Evolutionary conservation across 2,888 invertebrate genomes (phyloP).

Genomic region (Himalopsyche tibetana): DNA sequence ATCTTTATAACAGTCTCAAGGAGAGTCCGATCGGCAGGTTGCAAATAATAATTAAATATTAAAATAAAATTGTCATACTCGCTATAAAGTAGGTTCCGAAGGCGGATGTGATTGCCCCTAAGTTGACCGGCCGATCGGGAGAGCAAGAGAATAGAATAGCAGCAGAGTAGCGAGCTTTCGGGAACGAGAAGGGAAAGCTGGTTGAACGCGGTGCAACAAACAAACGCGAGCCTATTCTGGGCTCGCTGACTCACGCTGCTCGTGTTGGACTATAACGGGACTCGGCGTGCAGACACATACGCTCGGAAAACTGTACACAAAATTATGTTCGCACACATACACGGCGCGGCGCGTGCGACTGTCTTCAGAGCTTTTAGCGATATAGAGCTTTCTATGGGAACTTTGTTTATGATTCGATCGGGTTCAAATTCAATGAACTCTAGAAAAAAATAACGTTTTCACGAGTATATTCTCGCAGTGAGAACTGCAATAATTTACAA

Average conservation of each 20-base stretch:
- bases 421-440: slow-evolving; percentile 19
- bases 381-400: neutral
- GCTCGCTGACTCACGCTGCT: slow-evolving; percentile 74
- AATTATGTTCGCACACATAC: slow-evolving; percentile 57
- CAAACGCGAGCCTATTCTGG: slow-evolving; percentile 74
- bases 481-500: too few relatives aligned
- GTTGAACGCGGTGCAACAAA: slow-evolving; percentile 74
- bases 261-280: slow-evolving; percentile 70
- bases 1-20: neutral
- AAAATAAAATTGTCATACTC: neutral
- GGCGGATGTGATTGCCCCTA: slow-evolving; percentile 59
- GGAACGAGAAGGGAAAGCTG: slow-evolving; percentile 19
- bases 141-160: slow-evolving; percentile 36
- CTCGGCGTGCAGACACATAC: slow-evolving; percentile 68
- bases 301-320: slow-evolving; percentile 73
- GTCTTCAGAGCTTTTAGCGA: slow-evolving; percentile 61
- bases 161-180: slow-evolving; percentile 22
- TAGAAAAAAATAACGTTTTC: neutral
- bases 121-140: slow-evolving; percentile 70
- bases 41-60: neutral
- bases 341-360: slow-evolving; percentile 67
- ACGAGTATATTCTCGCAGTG: neutral
- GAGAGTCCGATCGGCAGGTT: neutral
- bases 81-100: slow-evolving; percentile 28
- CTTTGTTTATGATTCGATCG: neutral